Evolutionary conservation across 1,140 invertebrate species (phyloP).

Genomic region (Nautilus pompilius): DNA sequence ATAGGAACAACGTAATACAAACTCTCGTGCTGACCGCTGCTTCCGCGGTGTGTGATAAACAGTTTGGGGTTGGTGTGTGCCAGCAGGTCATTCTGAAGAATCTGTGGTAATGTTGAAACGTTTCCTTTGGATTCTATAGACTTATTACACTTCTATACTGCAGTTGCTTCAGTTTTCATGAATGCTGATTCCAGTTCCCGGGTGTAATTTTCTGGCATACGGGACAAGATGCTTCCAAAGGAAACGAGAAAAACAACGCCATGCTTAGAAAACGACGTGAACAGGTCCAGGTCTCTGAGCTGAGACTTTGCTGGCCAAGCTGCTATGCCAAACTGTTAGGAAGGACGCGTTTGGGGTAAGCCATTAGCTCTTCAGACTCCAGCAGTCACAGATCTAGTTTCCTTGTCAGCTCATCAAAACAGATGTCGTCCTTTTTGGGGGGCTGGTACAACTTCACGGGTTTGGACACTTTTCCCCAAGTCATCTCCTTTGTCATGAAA

Average conservation of each 20-base stretch:
- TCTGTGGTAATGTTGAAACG: slow-evolving; percentile 17
- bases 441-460: too few species aligned
- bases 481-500: too few species aligned
- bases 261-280: slow-evolving; percentile 18
- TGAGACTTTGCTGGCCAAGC: slow-evolving; percentile 9
- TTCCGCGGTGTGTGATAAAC: slow-evolving; percentile 34
- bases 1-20: slow-evolving; percentile 32
- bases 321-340: slow-evolving; percentile 20
- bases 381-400: slow-evolving; percentile 17
- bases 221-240: slow-evolving; percentile 21
- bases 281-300: slow-evolving; percentile 7
- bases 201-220: slow-evolving; percentile 10
- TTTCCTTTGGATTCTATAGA: slow-evolving; percentile 6
- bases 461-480: too few species aligned
- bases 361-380: slow-evolving; percentile 18
- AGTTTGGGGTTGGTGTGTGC: slow-evolving; percentile 60
- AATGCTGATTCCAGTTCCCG: slow-evolving; percentile 14
- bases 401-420: slow-evolving; percentile 1
- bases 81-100: slow-evolving; percentile 32
- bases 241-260: slow-evolving; percentile 24
- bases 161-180: too few species aligned
- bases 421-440: slow-evolving; percentile 7
- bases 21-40: slow-evolving; percentile 26
- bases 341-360: slow-evolving; percentile 18
- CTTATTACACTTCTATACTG: slow-evolving; percentile 10